Conservation (phyloP, 2,113 vertebrate genomes). For the Cavia porcellus region DNA sequence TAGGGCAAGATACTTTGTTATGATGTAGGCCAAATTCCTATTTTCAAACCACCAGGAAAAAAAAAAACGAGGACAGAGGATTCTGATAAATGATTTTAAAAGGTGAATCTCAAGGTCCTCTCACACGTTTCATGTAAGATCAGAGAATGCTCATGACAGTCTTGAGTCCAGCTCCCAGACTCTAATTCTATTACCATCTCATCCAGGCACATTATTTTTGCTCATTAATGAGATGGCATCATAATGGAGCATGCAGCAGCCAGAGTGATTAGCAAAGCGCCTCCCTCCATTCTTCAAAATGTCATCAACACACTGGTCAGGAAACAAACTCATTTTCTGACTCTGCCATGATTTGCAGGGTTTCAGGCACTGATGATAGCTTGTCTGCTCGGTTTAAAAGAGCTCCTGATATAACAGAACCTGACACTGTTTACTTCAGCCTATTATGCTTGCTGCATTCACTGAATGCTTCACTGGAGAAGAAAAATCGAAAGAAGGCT, state of each 20-base stretch:
- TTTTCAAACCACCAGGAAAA: conserved; percentile 37
- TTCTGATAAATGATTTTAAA: conserved; percentile 22
- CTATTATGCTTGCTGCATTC: conserved; percentile 91
- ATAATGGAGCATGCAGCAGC: conserved; percentile 86
- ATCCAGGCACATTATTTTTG: conserved; percentile 87
- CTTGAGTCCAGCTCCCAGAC: conserved; percentile 37
- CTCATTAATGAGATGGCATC: conserved; percentile 89
- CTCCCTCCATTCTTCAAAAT: conserved; percentile 90
- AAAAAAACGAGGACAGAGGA: conserved; percentile 44
- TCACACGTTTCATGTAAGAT: conserved; percentile 3
- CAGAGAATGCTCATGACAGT: conserved; percentile 42
- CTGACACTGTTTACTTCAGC: conserved; percentile 93
- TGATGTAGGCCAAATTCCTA: conserved; percentile 31
- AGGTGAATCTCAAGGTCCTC: background rate
- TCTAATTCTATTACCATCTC: conserved; percentile 86
- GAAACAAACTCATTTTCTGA: conserved; percentile 91
- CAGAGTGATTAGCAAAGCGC: conserved; percentile 89
- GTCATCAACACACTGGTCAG: conserved; percentile 90
- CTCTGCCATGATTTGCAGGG: conserved; percentile 88
- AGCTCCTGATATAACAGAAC: conserved; percentile 91
- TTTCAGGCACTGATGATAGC: conserved; percentile 90
- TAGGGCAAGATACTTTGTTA: conserved; percentile 39
- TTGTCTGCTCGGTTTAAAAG: conserved; percentile 92
- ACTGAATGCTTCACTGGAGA: conserved; percentile 91
- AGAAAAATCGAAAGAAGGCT: conserved; percentile 91